phyloP scores from a whole-genome alignment of 2,113 vertebrate genomes.

The Pachyramphus minor region DNA sequence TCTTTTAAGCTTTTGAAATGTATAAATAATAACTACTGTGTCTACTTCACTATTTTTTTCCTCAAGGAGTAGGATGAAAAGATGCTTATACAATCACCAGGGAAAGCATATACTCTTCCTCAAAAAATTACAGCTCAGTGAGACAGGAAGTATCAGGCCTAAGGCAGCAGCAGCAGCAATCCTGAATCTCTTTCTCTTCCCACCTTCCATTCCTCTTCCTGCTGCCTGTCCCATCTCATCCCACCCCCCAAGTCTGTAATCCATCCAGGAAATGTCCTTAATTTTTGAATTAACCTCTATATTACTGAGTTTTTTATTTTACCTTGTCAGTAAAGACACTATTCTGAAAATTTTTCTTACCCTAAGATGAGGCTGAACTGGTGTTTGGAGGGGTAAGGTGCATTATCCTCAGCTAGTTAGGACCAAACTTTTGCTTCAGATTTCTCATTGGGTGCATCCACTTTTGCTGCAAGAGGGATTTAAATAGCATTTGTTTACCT shows the following conservation, averaged over 20 bases:
- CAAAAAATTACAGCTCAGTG: background rate
- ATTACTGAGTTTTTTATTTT: background rate
- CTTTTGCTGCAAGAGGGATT: background rate
- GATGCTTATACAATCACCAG: background rate
- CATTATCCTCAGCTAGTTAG: background rate
- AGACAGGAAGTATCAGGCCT: background rate
- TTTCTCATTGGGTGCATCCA: background rate
- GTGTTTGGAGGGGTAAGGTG: background rate
- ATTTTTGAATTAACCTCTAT: background rate
- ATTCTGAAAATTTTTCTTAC: background rate
- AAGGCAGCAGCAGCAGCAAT: background rate
- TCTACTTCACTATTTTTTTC: background rate
- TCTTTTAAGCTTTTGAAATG: background rate
- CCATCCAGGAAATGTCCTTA: background rate
- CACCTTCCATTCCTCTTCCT: background rate
- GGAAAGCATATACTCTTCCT: background rate
- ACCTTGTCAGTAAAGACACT: background rate
- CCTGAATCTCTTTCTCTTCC: background rate
- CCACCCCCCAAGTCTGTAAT: background rate
- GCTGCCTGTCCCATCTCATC: accelerated
- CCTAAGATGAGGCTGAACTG: background rate
- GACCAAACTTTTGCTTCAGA: background rate
- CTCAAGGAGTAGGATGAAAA: background rate
- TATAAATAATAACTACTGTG: background rate
- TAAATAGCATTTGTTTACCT: background rate